Evolutionary conservation across 2,797 vertebrate species (phyloP), one percentile per base, ranked within the genome.

Genomic region (Eptatretus atami): DNA sequence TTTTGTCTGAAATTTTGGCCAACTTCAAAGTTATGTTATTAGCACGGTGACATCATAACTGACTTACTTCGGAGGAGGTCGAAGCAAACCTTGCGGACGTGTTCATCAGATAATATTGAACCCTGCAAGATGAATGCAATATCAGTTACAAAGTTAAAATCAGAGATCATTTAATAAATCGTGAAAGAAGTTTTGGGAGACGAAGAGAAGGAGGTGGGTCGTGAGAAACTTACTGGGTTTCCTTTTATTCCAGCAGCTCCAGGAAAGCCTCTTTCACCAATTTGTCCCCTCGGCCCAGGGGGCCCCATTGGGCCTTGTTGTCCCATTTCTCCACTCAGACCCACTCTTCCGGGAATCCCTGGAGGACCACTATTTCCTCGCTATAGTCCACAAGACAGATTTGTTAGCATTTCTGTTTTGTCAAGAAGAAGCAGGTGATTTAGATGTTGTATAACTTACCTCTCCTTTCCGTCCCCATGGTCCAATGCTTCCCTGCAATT

Each of bases 11-110:
- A 44, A 44, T 8, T 44, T 8, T 44, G 31, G 31, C 31, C 31
- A 44, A 44, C 31, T 44, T 44, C 31, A 44, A 44, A 44, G 31
- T 44, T 44, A 5, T n/a, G n/a, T 60, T 60, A 9, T 9, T 60
- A 14, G 55, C 55, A 60, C 14, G 1, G 19, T n/a, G 9, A n/a
- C 57, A 25, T 25, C 57, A 25, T 25, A 12, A 25, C 8, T n/a
- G 25, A 12, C 57, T 61, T 61, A 61, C 57, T 61, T 61, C 12
- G n/a, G n/a, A 61, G 11, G n/a, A 61, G n/a, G 57, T 61, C 57
- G 57, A n/a, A 61, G 57, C 57, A 61, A 10, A 61, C 57, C 57
- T 61, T 61, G 57, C 57, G 57, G 57, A 61, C 25, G 57, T 61
- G 57, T 25, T 61, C 57, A 61, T 61, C 57, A 10, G 57, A 61